Evolutionary conservation across 2,113 vertebrate genomes (phyloP).

Genomic region (Patagioenas fasciata): DNA sequence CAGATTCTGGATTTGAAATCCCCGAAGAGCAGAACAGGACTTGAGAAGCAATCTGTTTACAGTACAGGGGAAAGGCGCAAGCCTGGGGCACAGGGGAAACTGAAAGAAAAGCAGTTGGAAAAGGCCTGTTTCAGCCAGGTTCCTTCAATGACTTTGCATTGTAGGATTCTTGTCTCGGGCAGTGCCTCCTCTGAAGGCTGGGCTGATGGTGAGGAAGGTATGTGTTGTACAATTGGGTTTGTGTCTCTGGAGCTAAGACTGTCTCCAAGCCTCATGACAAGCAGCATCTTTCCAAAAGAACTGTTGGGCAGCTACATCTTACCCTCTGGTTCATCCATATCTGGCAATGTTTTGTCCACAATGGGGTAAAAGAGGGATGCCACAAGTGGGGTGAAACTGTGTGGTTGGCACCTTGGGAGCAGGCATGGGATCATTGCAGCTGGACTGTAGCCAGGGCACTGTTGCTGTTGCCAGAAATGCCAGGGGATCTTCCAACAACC

Average conservation of each 20-base stretch:
- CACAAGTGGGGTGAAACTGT: not conserved
- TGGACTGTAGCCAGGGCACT: conserved; percentile 5
- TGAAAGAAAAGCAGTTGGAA: not conserved
- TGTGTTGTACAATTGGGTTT: not conserved
- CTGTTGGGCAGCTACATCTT: not conserved
- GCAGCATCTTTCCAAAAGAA: not conserved
- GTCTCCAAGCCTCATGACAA: not conserved
- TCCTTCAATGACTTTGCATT: not conserved
- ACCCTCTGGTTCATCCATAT: not conserved
- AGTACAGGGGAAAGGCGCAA: not conserved
- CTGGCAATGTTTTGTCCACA: not conserved
- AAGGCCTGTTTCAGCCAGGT: not conserved
- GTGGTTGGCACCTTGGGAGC: not conserved
- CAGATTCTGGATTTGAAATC: conserved; percentile 33
- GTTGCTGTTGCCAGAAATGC: conserved; percentile 6
- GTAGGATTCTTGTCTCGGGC: not conserved
- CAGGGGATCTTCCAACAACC: not conserved
- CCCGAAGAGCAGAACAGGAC: not conserved
- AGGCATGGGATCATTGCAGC: not conserved
- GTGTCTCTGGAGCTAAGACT: not conserved
- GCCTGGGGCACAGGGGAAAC: not conserved
- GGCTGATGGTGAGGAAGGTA: not conserved
- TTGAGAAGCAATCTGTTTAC: conserved; percentile 38
- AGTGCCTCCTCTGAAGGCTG: not conserved
- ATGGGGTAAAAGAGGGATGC: not conserved